These are phyloP conservation scores for Chelon auratus DNA, from an alignment of 2,797 vertebrate species.

Conservation along the genomic window DNA sequence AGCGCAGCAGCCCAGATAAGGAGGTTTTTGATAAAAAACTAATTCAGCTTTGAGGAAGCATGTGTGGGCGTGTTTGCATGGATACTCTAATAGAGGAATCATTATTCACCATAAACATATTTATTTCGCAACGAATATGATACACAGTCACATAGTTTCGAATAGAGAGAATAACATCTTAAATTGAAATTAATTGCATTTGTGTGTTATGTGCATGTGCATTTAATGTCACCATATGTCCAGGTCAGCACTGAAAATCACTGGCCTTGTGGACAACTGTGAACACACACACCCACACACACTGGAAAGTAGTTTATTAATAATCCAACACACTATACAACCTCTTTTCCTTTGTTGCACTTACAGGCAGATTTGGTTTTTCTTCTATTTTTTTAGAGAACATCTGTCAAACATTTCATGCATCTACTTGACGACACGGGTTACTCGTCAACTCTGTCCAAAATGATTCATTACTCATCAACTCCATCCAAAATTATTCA, in stretches of 20 bases:
- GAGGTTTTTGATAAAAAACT: conserved; percentile 21
- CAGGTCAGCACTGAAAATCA: conserved; percentile 36
- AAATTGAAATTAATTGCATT: not conserved
- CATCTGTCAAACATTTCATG: not conserved
- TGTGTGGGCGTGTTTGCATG: not conserved
- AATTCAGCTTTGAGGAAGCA: conserved; percentile 28
- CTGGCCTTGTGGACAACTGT: conserved; percentile 37
- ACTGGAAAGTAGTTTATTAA: conserved; percentile 50
- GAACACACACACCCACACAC: not conserved
- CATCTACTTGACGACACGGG: not conserved
- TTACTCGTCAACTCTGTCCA: not conserved
- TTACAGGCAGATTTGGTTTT: not conserved
- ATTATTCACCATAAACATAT: not conserved
- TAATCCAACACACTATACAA: conserved; percentile 45
- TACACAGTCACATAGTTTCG: not conserved
- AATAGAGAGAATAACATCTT: not conserved
- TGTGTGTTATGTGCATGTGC: not conserved
- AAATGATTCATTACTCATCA: not conserved
- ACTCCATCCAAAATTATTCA: not conserved
- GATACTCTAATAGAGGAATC: not conserved
- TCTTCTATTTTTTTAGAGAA: no score
- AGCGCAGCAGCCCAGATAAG: conserved; percentile 18
- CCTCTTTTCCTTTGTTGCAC: conserved; percentile 17
- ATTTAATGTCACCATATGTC: conserved; percentile 11
- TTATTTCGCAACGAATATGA: not conserved